Base-by-base conservation (phyloP, 2,888 invertebrate genomes). In the Seira sanloemensis region DNA sequence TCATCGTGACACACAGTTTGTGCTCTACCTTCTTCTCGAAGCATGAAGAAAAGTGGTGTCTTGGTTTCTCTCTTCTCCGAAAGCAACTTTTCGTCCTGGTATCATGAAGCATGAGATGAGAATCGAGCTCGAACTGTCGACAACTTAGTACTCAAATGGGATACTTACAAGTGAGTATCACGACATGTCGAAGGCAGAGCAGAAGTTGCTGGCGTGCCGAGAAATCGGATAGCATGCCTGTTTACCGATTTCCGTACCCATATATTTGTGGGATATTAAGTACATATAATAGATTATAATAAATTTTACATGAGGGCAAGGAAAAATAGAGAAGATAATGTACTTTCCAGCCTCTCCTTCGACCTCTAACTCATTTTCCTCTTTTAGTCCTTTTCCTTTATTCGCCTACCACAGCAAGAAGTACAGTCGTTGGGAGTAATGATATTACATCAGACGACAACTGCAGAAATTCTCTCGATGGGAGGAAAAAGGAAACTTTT, bases 391-490 rank as follows among this genome's bases (percentile, higher is more conserved):
- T 67, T 1, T 65, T 67, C 18, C 27, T 67, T 5, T 24, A 24
- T 69, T 62, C 25, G 58, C 50, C 71, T 2, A 46, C 23, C 7
- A 21, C 62, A 62, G 54, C 23, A 68, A 67, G 54, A 21, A 18
- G 27, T 12, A 54, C 23, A 54, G 2, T 68, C 24, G 50, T 50
- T 24, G 50, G 67, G 54, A 75, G 69, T 69, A 78, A 23, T 81
- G 26, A 77, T 78, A 78, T 71, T 77, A 77, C 66, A 58, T 37
- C 62, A 82, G 54, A 76, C 78, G 83, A 83, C 77, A 83, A 78
- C 77, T 78, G 78, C 83, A 83, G 73, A 68, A 83, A 83, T 78
- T 83, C 76, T 71, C 50, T 83, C 68, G 58, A 78, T 62, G 62
- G 54, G 50, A 62, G 18, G 62, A 5, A 62, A n/a, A 12, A 37